Evolutionary conservation across 1,140 invertebrate species (phyloP).

Genomic region (Euwallacea fornicatus): DNA sequence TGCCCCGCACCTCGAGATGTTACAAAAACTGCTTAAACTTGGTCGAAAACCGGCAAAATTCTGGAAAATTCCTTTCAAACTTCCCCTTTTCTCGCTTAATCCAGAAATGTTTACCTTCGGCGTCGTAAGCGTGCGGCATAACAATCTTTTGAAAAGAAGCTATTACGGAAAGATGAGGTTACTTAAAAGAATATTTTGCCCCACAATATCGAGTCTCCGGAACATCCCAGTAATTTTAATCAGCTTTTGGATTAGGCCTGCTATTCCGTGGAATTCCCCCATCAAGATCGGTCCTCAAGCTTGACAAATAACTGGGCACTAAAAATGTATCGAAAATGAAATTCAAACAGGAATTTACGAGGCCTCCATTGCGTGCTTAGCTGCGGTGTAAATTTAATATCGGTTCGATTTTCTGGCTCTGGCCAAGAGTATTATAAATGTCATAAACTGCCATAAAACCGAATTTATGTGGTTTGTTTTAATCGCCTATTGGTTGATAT

Average conservation of each 20-base stretch:
- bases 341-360: slow-evolving; percentile 28
- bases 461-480: slow-evolving; percentile 17
- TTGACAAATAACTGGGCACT: slow-evolving; percentile 21
- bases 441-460: slow-evolving; percentile 19
- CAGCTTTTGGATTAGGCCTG: neutral
- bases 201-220: neutral
- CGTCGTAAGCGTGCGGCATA: neutral
- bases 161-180: neutral
- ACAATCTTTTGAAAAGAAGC: neutral
- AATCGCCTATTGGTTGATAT: slow-evolving; percentile 8
- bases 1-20: too few species aligned
- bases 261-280: neutral
- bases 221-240: neutral
- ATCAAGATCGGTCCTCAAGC: slow-evolving; percentile 8
- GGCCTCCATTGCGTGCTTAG: slow-evolving; percentile 26
- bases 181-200: neutral
- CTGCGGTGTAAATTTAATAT: slow-evolving; percentile 25
- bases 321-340: slow-evolving; percentile 25
- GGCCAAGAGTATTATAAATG: slow-evolving; percentile 17
- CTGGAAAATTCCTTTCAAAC: neutral
- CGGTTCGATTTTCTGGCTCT: slow-evolving; percentile 24
- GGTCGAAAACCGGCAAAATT: too few species aligned
- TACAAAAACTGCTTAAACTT: too few species aligned
- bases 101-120: neutral
- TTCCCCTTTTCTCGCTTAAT: neutral